These are phyloP conservation scores for Falco biarmicus DNA, from an alignment of 2,797 vertebrate species.

Conservation along the genomic window DNA sequence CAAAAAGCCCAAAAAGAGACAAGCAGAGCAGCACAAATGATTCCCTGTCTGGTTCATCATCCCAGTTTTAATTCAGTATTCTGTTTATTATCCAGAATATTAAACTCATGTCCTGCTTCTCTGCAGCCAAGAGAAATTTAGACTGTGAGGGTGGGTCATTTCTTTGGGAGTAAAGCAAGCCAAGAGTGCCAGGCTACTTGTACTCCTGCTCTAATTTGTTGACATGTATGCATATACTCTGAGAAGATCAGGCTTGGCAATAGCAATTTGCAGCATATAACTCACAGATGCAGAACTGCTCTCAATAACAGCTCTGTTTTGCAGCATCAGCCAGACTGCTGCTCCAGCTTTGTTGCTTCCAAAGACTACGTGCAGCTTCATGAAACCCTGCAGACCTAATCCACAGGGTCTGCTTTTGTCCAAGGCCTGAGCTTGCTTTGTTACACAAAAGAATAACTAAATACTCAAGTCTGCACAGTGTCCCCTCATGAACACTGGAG, in stretches of 20 bases:
- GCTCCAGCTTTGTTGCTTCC: not conserved
- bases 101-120: not conserved
- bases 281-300: not conserved
- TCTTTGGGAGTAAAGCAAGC: not conserved
- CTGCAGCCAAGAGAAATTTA: not conserved
- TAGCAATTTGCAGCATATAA: not conserved
- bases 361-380: not conserved
- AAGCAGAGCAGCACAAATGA: not conserved
- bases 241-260: not conserved
- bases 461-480: rapidly evolving
- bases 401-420: not conserved
- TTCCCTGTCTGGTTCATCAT: not conserved
- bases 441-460: not conserved
- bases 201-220: not conserved
- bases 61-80: not conserved
- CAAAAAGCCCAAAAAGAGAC: slow-evolving; percentile 19
- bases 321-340: not conserved
- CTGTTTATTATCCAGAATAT: not conserved
- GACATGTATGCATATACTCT: rapidly evolving
- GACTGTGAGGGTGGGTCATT: not conserved
- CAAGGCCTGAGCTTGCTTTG: not conserved
- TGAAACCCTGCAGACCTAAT: not conserved
- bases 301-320: not conserved
- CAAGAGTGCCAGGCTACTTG: not conserved
- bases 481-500: not conserved